Percentiles rank a stretch among this genome's conserved stretches.
These are phyloP conservation scores for Petrophora chlorosata DNA, from an alignment of 2,888 invertebrate species.

Conservation along the genomic window DNA sequence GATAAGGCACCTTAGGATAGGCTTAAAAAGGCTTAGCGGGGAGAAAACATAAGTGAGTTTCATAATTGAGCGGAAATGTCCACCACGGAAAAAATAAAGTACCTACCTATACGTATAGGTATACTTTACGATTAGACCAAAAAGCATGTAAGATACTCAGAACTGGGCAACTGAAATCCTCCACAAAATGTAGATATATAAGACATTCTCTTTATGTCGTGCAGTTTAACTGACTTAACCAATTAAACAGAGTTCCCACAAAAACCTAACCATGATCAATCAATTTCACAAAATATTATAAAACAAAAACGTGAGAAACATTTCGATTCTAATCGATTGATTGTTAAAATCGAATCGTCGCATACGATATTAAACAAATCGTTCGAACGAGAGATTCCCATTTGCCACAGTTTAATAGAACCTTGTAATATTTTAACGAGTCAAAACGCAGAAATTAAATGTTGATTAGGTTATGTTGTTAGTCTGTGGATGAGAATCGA, in stretches of 20 bases:
- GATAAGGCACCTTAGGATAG: conserved; percentile 32
- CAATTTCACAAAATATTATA: conserved; percentile 70
- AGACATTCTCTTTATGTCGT: conserved; percentile 1
- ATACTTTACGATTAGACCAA: too few relatives aligned
- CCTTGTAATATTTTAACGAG: conserved; percentile 31
- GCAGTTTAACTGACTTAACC: conserved; percentile 4
- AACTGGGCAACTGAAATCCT: not conserved
- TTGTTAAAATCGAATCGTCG: conserved; percentile 74
- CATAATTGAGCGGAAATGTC: conserved; percentile 6
- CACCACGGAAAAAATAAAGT: too few relatives aligned
- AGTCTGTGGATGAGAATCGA: conserved; percentile 57
- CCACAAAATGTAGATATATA: not conserved
- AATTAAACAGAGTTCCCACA: conserved; percentile 44
- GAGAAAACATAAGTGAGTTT: conserved; percentile 15
- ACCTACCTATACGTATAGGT: too few relatives aligned
- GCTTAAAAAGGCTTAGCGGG: conserved; percentile 32
- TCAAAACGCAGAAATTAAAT: conserved; percentile 43
- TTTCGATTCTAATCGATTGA: conserved; percentile 62
- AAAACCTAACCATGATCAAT: conserved; percentile 65
- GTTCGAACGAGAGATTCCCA: conserved; percentile 52
- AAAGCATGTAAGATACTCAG: too few relatives aligned
- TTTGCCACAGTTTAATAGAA: conserved; percentile 50
- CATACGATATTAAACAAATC: conserved; percentile 73
- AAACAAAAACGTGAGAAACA: conserved; percentile 81
- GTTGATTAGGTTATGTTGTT: conserved; percentile 36